phyloP scores from a whole-genome alignment of 1,140 invertebrate species.

The Cydia pomonella region DNA sequence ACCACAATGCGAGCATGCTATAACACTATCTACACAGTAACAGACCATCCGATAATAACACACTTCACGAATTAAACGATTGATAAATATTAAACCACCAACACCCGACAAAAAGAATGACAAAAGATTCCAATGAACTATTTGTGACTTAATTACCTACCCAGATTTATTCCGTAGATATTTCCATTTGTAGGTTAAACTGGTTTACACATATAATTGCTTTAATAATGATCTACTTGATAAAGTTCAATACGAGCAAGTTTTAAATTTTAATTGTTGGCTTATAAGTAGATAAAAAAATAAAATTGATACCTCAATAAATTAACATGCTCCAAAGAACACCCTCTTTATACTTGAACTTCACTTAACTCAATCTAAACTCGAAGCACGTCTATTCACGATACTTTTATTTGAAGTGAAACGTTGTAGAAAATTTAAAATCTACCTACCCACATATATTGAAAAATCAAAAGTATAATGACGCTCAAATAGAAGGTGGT shows the following conservation, averaged over 20 bases:
- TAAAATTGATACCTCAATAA: not conserved
- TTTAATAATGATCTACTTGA: not conserved
- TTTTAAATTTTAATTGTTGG: not conserved
- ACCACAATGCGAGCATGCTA: slow-evolving; percentile 25
- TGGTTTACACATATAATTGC: slow-evolving; percentile 5
- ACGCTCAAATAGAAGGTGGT: not conserved
- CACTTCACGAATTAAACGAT: not conserved
- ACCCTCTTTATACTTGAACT: slow-evolving; percentile 10
- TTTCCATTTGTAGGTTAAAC: slow-evolving; percentile 13
- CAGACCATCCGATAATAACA: not conserved
- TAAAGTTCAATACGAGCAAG: not conserved
- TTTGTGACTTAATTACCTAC: not conserved
- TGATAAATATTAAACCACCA: not conserved
- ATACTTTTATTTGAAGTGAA: not conserved
- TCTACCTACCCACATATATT: slow-evolving; percentile 15
- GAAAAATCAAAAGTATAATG: not conserved
- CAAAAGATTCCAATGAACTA: not conserved
- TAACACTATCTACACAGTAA: slow-evolving; percentile 34
- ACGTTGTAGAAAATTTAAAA: not conserved
- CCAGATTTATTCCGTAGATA: not conserved
- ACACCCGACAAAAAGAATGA: not conserved
- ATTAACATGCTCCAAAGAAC: slow-evolving; percentile 22
- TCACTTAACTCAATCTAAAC: slow-evolving; percentile 21
- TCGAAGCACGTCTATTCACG: slow-evolving; percentile 3
- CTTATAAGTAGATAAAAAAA: not conserved